Conservation (phyloP, 2,888 invertebrate species). For the Phymatocera aterrima region DNA sequence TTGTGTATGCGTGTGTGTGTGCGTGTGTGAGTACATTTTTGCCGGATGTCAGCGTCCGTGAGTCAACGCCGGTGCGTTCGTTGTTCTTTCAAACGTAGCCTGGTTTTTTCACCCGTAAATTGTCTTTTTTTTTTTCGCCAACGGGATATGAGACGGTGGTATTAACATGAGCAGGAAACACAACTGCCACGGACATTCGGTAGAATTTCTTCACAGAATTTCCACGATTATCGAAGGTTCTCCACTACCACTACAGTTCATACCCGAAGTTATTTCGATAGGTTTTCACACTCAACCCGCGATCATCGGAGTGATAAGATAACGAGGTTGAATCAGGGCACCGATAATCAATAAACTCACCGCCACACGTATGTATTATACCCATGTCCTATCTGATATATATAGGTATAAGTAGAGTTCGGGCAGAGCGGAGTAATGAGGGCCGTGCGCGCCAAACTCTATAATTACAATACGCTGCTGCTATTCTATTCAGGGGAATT, state of each 20-base stretch:
- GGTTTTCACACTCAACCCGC: neutral
- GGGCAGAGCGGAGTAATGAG: neutral
- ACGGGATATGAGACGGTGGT: neutral
- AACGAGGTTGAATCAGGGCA: neutral
- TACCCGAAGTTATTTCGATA: neutral
- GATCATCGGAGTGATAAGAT: neutral
- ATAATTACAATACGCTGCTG: neutral
- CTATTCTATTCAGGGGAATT: neutral
- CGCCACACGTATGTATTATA: neutral
- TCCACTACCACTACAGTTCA: neutral
- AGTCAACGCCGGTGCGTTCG: neutral
- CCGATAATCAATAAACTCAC: neutral
- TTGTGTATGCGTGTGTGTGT: neutral
- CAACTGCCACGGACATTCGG: neutral
- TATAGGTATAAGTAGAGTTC: neutral
- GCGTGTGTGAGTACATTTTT: neutral
- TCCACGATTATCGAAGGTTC: neutral
- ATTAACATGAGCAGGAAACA: neutral
- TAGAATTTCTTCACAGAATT: neutral
- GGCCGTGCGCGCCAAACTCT: neutral
- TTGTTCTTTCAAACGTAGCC: constrained; percentile 14
- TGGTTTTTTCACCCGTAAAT: neutral
- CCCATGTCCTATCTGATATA: too few relatives aligned
- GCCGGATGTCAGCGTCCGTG: constrained; percentile 8
- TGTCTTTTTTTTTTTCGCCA: neutral